phyloP scores from a whole-genome alignment of 2,113 vertebrate genomes.

The Myodes glareolus region DNA sequence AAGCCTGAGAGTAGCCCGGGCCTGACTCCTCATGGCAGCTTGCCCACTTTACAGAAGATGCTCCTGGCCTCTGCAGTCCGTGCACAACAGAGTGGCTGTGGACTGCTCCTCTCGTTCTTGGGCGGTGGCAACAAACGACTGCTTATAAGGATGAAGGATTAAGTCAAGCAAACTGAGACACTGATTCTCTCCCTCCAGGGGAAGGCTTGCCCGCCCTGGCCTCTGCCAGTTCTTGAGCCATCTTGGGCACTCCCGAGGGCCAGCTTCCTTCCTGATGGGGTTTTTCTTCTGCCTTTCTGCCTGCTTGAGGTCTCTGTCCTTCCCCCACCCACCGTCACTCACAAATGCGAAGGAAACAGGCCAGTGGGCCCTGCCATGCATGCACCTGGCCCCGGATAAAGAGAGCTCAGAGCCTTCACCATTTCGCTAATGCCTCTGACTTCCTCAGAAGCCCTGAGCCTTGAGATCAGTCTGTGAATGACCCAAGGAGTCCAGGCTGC shows the following conservation, averaged over 20 bases:
- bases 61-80: background rate
- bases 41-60: background rate
- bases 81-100: background rate
- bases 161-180: background rate
- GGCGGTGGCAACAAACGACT: rapidly evolving
- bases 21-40: background rate
- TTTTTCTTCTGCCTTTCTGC: background rate
- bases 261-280: background rate
- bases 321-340: background rate
- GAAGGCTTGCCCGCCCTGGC: background rate
- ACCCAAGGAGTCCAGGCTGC: background rate
- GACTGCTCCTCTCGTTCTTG: background rate
- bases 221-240: background rate
- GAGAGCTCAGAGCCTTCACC: conserved; percentile 44
- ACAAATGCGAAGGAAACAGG: background rate
- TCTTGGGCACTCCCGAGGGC: background rate
- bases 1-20: background rate
- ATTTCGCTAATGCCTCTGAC: conserved; percentile 49
- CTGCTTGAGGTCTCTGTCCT: background rate
- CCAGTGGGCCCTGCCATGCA: conserved; percentile 56
- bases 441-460: conserved; percentile 8
- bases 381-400: background rate
- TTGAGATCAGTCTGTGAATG: conserved; percentile 61
- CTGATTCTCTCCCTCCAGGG: background rate
- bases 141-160: background rate